Conservation (phyloP, 2,888 invertebrate species). For the Oscheius sp. region DNA sequence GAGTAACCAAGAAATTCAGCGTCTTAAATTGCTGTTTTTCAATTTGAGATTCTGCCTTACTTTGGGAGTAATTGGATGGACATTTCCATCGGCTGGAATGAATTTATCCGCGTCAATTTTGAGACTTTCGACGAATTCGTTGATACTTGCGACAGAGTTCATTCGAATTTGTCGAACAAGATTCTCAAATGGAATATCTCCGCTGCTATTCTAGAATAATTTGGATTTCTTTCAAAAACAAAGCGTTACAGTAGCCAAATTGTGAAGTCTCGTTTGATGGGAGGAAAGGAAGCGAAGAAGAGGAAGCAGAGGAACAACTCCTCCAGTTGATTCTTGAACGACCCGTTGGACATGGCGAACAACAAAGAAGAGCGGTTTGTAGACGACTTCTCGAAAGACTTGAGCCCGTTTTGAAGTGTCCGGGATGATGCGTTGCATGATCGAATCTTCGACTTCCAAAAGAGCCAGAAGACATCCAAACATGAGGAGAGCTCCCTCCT, state of each 20-base stretch:
- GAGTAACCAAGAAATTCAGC: conserved; percentile 50
- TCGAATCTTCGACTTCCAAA: conserved; percentile 43
- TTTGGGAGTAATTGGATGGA: conserved; percentile 93
- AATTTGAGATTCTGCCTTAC: conserved; percentile 73
- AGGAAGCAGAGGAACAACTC: conserved; percentile 48
- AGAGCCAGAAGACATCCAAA: conserved; percentile 41
- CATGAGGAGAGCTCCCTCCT: conserved; percentile 41
- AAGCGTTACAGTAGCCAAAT: conserved; percentile 45
- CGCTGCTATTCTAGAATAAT: conserved; percentile 44
- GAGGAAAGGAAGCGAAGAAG: conserved; percentile 49
- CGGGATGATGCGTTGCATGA: conserved; percentile 50
- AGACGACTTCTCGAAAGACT: conserved; percentile 53
- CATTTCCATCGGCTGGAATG: conserved; percentile 95
- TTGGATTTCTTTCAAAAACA: not conserved
- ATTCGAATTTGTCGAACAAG: conserved; percentile 47
- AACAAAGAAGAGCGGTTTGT: conserved; percentile 40
- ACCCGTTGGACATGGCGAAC: conserved; percentile 40
- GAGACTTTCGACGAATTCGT: conserved; percentile 45
- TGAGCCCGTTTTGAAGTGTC: conserved; percentile 50
- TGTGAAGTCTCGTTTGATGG: conserved; percentile 48
- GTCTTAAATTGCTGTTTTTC: conserved; percentile 47
- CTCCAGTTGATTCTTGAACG: conserved; percentile 43
- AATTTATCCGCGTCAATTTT: conserved; percentile 73
- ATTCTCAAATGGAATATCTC: conserved; percentile 44
- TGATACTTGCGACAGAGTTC: conserved; percentile 42